These are phyloP conservation scores for Trichomalopsis sarcophagae DNA, from an alignment of 1,140 invertebrate genomes.

Conservation along the genomic window DNA sequence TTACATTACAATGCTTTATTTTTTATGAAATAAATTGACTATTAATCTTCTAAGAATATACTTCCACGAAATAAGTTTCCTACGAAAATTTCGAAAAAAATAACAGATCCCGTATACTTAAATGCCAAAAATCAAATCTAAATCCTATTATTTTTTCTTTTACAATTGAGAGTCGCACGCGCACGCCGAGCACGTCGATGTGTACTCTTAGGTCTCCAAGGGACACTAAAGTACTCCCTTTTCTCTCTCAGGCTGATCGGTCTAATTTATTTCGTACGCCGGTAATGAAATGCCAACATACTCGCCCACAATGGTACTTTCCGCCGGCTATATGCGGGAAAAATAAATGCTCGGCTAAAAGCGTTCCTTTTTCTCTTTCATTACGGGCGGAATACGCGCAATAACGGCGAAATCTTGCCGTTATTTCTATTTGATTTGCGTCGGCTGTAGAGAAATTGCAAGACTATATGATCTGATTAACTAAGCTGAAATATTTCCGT, in stretches of 20 bases:
- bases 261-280: constrained; percentile 10
- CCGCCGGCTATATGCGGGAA: neutral
- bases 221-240: neutral
- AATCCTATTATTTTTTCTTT: neutral
- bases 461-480: no score
- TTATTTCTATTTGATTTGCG: no score
- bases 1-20: no score
- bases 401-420: neutral
- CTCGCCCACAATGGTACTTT: neutral
- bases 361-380: neutral
- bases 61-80: no score
- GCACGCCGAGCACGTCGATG: neutral
- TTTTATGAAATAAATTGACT: no score
- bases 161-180: neutral
- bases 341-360: neutral
- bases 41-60: no score
- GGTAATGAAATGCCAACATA: constrained; percentile 18
- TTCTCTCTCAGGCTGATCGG: neutral
- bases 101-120: no score
- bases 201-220: neutral
- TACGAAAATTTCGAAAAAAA: no score
- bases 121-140: no score
- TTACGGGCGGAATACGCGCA: neutral
- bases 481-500: no score
- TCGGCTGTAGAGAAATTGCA: no score